phyloP scores from a whole-genome alignment of 2,113 vertebrate genomes.

The Pteropus alecto region DNA sequence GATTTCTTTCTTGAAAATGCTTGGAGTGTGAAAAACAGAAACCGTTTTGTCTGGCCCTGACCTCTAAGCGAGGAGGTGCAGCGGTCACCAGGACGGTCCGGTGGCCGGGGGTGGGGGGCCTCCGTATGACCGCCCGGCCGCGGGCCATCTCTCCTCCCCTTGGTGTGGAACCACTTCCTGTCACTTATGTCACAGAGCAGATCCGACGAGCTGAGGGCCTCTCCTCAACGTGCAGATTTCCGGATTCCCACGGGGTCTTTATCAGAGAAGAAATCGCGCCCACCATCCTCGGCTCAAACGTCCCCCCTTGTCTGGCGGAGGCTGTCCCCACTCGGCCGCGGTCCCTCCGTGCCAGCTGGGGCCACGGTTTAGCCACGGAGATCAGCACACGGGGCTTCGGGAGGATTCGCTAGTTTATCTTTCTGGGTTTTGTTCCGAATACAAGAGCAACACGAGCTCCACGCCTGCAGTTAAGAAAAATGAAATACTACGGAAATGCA shows the following conservation, averaged over 20 bases:
- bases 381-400: neutral
- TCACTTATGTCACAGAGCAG: neutral
- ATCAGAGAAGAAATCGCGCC: neutral
- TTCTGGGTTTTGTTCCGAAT: slow-evolving; percentile 40
- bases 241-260: neutral
- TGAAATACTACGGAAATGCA: neutral
- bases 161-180: neutral
- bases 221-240: neutral
- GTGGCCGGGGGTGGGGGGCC: neutral
- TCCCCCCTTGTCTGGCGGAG: neutral
- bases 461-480: neutral
- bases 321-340: neutral
- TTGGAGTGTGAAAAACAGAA: neutral
- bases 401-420: neutral
- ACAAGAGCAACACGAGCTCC: neutral
- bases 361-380: neutral
- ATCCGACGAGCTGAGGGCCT: neutral
- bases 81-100: neutral
- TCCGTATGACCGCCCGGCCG: neutral
- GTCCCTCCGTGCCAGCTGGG: slow-evolving; percentile 14
- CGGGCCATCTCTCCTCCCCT: neutral
- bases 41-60: neutral
- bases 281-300: neutral
- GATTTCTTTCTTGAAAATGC: neutral
- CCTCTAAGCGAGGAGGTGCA: neutral